Evolutionary conservation across 2,888 invertebrate genomes (phyloP).

Genomic region (Drosophila recens): DNA sequence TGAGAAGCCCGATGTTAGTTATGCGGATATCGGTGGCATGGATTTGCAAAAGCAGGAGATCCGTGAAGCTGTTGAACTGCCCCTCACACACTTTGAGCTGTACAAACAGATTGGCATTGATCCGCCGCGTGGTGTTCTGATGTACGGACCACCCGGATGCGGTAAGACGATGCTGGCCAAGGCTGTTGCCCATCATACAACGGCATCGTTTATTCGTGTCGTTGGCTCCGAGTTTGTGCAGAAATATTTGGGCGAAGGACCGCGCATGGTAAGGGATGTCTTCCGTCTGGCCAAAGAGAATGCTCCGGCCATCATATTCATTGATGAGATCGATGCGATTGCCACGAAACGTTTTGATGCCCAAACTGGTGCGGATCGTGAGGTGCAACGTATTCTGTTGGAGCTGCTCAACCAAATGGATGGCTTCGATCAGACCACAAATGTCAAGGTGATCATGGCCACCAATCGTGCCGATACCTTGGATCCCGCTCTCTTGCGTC

Average conservation of each 20-base stretch:
- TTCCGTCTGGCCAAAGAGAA: constrained; percentile 99
- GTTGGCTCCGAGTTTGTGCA: constrained; percentile 99
- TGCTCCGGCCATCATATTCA: constrained; percentile 99
- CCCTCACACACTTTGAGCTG: constrained; percentile 98
- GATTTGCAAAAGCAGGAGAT: constrained; percentile 99
- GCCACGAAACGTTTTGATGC: constrained; percentile 99
- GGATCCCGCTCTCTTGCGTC: constrained; percentile 91
- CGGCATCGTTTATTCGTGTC: constrained; percentile 99
- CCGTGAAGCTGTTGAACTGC: constrained; percentile 98
- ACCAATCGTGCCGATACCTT: constrained; percentile 99
- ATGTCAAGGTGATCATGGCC: constrained; percentile 99
- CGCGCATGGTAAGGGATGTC: constrained; percentile 99
- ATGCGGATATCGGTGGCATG: constrained; percentile 99
- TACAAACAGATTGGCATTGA: constrained; percentile 99
- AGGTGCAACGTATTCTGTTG: constrained; percentile 98
- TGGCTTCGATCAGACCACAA: constrained; percentile 99
- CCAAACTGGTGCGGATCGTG: constrained; percentile 98
- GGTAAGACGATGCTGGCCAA: constrained; percentile 99
- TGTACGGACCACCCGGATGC: constrained; percentile 99
- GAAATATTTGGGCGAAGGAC: constrained; percentile 99
- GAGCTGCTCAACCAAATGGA: constrained; percentile 99
- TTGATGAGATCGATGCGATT: constrained; percentile 99
- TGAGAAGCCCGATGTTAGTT: constrained; percentile 99
- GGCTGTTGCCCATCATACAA: constrained; percentile 99
- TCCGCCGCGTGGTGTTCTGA: constrained; percentile 98